Evolutionary conservation across 2,113 vertebrate genomes (phyloP).

Genomic region (Calonectris borealis): DNA sequence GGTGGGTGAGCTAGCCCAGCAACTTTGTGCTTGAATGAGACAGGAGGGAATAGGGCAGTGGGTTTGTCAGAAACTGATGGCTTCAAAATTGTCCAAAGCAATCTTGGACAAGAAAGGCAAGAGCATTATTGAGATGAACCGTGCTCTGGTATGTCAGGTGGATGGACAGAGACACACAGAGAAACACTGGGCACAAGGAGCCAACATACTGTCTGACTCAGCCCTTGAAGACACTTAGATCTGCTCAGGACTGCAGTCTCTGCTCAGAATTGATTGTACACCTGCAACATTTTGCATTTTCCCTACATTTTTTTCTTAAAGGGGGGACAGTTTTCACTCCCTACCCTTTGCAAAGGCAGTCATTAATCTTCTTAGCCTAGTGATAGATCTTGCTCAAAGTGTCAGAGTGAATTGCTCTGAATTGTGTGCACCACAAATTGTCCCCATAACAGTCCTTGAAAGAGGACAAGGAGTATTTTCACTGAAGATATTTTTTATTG

Average conservation of each 20-base stretch:
- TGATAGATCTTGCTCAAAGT: neutral
- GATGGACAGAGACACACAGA: neutral
- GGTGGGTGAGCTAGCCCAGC: neutral
- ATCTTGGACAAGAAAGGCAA: neutral
- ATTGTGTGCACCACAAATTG: neutral
- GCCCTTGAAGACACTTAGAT: neutral
- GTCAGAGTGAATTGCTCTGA: neutral
- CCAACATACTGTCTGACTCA: neutral
- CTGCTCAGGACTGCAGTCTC: neutral
- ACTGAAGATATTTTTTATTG: neutral
- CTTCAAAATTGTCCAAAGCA: neutral
- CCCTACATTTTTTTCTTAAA: neutral
- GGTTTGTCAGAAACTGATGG: neutral
- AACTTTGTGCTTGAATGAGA: neutral
- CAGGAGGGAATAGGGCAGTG: neutral
- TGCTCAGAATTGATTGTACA: neutral
- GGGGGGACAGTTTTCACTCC: neutral
- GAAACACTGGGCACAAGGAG: neutral
- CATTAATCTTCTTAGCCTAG: neutral
- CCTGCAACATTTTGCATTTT: neutral
- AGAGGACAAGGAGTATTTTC: neutral
- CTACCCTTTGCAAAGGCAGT: neutral
- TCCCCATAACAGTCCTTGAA: neutral
- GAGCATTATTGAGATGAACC: neutral
- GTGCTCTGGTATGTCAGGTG: neutral